Percentiles rank a stretch among this genome's conserved stretches.
These are phyloP conservation scores for Sebastes fasciatus DNA, from an alignment of 2,113 vertebrate genomes.

Conservation along the genomic window DNA sequence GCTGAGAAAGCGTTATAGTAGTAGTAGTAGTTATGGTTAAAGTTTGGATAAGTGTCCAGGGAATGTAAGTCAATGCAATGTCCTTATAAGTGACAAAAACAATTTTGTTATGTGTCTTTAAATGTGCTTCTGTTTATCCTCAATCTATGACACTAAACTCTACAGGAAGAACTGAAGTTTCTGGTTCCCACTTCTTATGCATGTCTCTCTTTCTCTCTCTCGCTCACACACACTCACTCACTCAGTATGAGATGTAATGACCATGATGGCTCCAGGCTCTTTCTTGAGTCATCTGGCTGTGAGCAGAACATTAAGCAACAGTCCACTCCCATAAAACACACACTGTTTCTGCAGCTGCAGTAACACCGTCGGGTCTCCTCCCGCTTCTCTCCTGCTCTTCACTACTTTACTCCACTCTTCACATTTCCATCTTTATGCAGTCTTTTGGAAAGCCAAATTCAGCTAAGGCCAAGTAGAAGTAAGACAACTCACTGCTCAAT, in stretches of 20 bases:
- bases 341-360: constrained; percentile 64
- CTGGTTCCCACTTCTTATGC: constrained; percentile 2
- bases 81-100: background rate
- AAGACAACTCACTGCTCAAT: background rate
- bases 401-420: background rate
- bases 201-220: background rate
- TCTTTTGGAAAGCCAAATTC: background rate
- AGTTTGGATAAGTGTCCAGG: background rate
- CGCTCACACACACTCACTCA: constrained; percentile 42
- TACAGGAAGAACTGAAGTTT: background rate
- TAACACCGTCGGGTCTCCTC: constrained; percentile 30
- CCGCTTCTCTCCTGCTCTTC: background rate
- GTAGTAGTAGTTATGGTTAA: background rate
- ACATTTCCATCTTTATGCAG: constrained; percentile 9
- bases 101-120: too few species aligned
- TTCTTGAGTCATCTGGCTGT: constrained; percentile 58
- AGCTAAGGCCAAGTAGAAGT: constrained; percentile 11
- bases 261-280: constrained; percentile 36
- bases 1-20: too few species aligned
- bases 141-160: background rate
- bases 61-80: background rate
- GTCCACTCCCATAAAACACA: constrained; percentile 49
- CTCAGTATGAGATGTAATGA: constrained; percentile 43
- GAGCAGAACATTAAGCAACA: constrained; percentile 64
- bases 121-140: background rate